phyloP scores from a whole-genome alignment of 1,140 invertebrate genomes.

The Ridgeia piscesae region DNA sequence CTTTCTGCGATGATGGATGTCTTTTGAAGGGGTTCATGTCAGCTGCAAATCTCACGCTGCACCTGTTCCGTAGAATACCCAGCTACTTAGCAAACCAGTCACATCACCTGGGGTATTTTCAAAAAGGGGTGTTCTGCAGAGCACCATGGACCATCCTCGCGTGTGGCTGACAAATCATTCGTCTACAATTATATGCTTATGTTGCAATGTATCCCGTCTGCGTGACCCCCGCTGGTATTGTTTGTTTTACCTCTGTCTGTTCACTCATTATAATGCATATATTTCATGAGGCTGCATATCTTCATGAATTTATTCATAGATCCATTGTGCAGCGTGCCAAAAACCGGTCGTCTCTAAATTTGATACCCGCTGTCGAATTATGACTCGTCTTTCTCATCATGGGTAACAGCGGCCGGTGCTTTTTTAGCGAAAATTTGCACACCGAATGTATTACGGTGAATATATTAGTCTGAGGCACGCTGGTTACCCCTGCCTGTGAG shows the following conservation, averaged over 20 bases:
- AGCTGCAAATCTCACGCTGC: constrained; percentile 3
- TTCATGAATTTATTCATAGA: constrained; percentile 1
- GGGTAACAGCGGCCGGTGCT: background rate
- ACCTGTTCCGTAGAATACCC: background rate
- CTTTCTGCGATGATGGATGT: background rate
- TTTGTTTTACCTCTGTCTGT: background rate
- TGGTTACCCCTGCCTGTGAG: background rate
- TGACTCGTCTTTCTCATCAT: constrained; percentile 3
- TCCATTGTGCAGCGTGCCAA: constrained; percentile 3
- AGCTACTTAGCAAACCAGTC: background rate
- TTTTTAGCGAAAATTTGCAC: background rate
- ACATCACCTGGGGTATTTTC: background rate
- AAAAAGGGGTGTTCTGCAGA: background rate
- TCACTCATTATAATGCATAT: constrained; percentile 6
- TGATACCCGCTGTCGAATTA: background rate
- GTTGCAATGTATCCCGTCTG: background rate
- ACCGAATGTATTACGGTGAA: background rate
- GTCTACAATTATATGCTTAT: background rate
- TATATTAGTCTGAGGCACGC: background rate
- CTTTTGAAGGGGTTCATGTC: background rate
- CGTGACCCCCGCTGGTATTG: background rate
- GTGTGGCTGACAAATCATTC: background rate
- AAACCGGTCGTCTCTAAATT: constrained; percentile 5
- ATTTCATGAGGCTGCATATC: background rate
- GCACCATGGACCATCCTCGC: background rate